Evolutionary conservation across 2,113 vertebrate species (phyloP), one percentile per base, ranked within the genome.

Genomic region (Otocyon megalotis): DNA sequence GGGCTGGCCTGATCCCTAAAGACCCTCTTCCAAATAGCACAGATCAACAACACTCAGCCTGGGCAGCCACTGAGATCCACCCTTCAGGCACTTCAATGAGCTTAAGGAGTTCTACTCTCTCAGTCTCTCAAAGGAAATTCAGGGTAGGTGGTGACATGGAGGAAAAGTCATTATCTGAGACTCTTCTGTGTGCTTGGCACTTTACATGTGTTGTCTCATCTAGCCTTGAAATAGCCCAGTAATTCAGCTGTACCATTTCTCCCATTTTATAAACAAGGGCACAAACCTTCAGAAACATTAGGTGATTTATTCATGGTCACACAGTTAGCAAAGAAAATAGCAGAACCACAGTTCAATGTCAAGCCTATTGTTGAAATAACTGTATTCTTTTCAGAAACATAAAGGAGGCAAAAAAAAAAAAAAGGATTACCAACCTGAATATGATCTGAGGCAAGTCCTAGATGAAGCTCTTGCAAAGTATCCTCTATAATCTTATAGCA

Each of bases 381-480:
- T 17, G 8, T 13, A 48, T 60, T 80, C 26, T 93, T 72, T 60
- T 63, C 48, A 65, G 32, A 86, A 76, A 35, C 43, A 9, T 37
- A 54, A 72, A 60, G 20, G 50, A 86, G 50, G 0, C 19, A 60
- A 60, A 63, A 85, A 71, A 69, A 60, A 60, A 63, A 85, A 71
- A 69, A 88, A 77, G 8, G 35, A 6, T n/a, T 62, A 58, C 37
- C 32, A 84, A 53, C 62, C 53, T 95, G 62, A 72, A 43, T 56
- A 17, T 65, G 63, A 69, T 37, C 62, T 24, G 81, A 81, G 43
- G 24, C 26, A 74, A 60, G 35, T 60, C 19, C 16, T 28, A 32
- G 56, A 56, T 69, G 43, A 83, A 94, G 58, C 7, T 67, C 82
- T 83, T 69, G 69, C n/a, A 94, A 84, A 88, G 74, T 43, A 79